These are phyloP conservation scores for Dryococelus australis DNA, from an alignment of 2,888 invertebrate genomes.

Conservation along the genomic window DNA sequence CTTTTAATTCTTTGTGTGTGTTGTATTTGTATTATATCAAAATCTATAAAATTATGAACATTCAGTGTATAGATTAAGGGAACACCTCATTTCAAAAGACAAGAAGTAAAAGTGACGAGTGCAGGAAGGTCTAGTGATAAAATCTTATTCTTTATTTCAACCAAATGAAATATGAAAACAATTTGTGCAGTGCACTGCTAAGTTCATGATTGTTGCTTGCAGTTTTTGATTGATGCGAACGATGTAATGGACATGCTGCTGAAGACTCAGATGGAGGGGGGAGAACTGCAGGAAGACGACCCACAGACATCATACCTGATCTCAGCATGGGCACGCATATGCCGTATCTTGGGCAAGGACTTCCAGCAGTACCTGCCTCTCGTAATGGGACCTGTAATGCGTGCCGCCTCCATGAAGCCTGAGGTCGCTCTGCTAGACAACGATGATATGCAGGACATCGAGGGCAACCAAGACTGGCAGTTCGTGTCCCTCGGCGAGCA, in stretches of 20 bases:
- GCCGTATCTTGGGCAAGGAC: constrained; percentile 88
- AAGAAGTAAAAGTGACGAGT: too few species aligned
- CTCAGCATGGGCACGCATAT: constrained; percentile 98
- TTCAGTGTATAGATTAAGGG: too few species aligned
- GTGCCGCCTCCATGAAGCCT: constrained; percentile 91
- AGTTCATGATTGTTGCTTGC: constrained; percentile 19
- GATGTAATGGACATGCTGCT: constrained; percentile 95
- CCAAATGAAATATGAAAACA: too few species aligned
- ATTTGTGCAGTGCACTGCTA: too few species aligned
- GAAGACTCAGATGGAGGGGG: constrained; percentile 86
- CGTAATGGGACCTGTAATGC: constrained; percentile 95
- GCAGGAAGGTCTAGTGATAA: too few species aligned
- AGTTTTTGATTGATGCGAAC: constrained; percentile 88
- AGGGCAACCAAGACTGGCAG: constrained; percentile 91
- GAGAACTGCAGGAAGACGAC: constrained; percentile 85
- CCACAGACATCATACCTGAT: constrained; percentile 98
- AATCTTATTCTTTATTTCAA: too few species aligned
- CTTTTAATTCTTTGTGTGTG: too few species aligned
- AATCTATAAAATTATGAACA: too few species aligned
- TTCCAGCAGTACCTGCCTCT: constrained; percentile 92
- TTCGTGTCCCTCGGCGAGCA: constrained; percentile 93
- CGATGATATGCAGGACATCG: constrained; percentile 82
- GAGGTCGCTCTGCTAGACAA: constrained; percentile 91
- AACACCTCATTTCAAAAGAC: too few species aligned
- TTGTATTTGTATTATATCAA: too few species aligned